Evolutionary conservation across 30 jellyfish, hydroid and myxozoan species (phyloP).

Genomic region (Hydractinia symbiolongicarpus): DNA sequence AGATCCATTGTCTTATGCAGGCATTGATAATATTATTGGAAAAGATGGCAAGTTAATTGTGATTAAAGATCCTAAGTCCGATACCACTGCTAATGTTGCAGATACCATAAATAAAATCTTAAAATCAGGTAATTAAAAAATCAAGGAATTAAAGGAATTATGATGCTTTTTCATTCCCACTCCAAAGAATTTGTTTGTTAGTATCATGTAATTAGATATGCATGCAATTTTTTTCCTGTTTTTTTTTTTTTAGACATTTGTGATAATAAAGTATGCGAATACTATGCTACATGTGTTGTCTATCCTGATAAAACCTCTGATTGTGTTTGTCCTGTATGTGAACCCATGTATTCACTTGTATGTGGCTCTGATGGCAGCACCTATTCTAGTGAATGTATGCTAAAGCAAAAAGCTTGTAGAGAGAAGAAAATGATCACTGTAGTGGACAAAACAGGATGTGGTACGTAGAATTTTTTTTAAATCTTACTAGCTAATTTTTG

Average conservation of each 20-base stretch:
- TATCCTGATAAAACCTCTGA: conserved; percentile 42
- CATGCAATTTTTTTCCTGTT: background rate
- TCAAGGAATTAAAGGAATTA: background rate
- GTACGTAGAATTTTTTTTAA: conserved; percentile 22
- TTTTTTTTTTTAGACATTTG: conserved; percentile 50
- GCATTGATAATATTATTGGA: background rate
- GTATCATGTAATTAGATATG: background rate
- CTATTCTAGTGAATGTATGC: conserved; percentile 58
- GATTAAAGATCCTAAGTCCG: background rate
- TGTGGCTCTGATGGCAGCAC: conserved; percentile 75
- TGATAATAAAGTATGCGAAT: conserved; percentile 30
- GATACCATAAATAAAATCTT: background rate
- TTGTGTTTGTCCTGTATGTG: conserved; percentile 59
- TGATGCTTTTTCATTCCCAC: background rate
- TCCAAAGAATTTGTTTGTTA: background rate
- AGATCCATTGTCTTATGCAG: background rate
- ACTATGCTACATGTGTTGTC: conserved; percentile 33
- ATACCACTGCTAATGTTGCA: background rate
- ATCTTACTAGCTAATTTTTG: background rate
- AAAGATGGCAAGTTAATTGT: conserved; percentile 5
- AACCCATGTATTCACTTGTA: conserved; percentile 36
- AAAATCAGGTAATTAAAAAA: background rate
- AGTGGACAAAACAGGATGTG: conserved; percentile 46
- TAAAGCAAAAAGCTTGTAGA: conserved; percentile 48
- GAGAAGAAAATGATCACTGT: conserved; percentile 25